Evolutionary conservation across 1,140 invertebrate species (phyloP).

Genomic region (Euura lappo): DNA sequence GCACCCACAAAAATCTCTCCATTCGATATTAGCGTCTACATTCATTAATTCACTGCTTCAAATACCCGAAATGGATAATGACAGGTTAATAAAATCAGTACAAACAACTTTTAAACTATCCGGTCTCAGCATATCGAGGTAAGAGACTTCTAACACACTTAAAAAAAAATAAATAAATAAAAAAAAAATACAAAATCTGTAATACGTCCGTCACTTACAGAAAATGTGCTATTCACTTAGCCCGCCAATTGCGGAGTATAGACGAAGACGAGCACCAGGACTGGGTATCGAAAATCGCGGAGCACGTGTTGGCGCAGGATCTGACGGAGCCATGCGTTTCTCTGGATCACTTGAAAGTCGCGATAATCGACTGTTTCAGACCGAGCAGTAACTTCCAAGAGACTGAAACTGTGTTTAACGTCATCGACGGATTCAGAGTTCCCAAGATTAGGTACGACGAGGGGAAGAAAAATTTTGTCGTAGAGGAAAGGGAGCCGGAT

Average conservation of each 20-base stretch:
- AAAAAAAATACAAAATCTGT: conserved; percentile 6
- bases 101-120: conserved; percentile 61
- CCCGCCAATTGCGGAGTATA: conserved; percentile 63
- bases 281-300: conserved; percentile 69
- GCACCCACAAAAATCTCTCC: too few relatives aligned
- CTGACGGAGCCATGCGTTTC: conserved; percentile 74
- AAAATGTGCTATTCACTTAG: conserved; percentile 66
- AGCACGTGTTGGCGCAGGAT: conserved; percentile 76
- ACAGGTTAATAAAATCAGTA: conserved; percentile 51
- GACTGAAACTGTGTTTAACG: conserved; percentile 77
- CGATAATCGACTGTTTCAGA: conserved; percentile 69
- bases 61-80: conserved; percentile 31
- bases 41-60: too few relatives aligned
- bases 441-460: conserved; percentile 80
- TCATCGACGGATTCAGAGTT: conserved; percentile 82
- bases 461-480: conserved; percentile 81
- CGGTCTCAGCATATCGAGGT: conserved; percentile 61
- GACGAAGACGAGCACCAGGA: conserved; percentile 61
- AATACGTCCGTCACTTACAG: conserved; percentile 54
- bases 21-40: too few relatives aligned
- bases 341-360: conserved; percentile 73
- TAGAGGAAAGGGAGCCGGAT: conserved; percentile 55
- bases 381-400: conserved; percentile 75
- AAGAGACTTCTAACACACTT: conserved; percentile 25
- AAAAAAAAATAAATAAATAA: conserved; percentile 15